Conservation (phyloP, 1,140 invertebrate genomes). For the Hydropsyche tenuis region DNA sequence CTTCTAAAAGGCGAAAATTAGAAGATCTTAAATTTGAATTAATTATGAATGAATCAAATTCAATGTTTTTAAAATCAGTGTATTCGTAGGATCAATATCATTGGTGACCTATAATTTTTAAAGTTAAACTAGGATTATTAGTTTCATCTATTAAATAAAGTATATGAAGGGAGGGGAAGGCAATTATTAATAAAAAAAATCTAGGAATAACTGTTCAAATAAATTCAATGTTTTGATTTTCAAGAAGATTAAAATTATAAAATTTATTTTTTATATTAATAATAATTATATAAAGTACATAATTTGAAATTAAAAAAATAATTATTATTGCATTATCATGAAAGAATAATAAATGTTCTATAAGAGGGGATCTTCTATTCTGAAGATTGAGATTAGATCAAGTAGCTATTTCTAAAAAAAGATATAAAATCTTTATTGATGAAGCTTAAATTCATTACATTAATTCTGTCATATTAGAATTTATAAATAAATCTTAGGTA, state of each 20-base stretch:
- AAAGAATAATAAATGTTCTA: constrained; percentile 62
- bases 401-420: constrained; percentile 52
- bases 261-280: constrained; percentile 54
- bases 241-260: constrained; percentile 52
- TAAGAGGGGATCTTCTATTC: constrained; percentile 59
- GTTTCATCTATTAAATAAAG: constrained; percentile 70
- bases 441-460: constrained; percentile 69
- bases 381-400: constrained; percentile 57
- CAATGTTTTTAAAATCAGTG: constrained; percentile 65
- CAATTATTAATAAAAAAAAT: constrained; percentile 70
- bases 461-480: constrained; percentile 67
- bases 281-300: constrained; percentile 62
- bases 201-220: constrained; percentile 69
- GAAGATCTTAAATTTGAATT: constrained; percentile 55
- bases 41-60: constrained; percentile 72
- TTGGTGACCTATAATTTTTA: constrained; percentile 72
- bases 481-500: constrained; percentile 56
- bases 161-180: constrained; percentile 65
- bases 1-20: constrained; percentile 67
- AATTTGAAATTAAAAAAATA: constrained; percentile 58
- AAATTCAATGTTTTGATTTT: constrained; percentile 63
- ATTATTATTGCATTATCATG: constrained; percentile 60
- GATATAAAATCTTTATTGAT: constrained; percentile 54
- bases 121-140: constrained; percentile 60
- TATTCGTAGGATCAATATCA: constrained; percentile 76